Conservation (phyloP, 2,113 vertebrate genomes). For the Phoenicopterus ruber region DNA sequence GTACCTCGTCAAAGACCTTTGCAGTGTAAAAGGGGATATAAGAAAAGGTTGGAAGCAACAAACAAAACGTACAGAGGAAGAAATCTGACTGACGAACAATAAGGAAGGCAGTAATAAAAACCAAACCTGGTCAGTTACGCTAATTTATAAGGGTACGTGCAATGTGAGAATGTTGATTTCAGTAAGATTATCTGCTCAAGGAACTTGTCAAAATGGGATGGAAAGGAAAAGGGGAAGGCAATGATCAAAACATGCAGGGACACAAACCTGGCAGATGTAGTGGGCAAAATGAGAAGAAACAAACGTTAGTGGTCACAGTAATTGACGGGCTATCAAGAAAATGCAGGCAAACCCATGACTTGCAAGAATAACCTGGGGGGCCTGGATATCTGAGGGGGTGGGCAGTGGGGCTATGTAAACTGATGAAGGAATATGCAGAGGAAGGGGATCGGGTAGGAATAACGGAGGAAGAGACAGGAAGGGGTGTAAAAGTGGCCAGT, state of each 20-base stretch:
- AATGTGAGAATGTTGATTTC: neutral
- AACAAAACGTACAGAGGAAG: neutral
- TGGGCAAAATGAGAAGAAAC: neutral
- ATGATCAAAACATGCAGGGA: neutral
- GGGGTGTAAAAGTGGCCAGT: neutral
- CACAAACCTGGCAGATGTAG: neutral
- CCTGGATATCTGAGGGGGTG: neutral
- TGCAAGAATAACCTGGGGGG: neutral
- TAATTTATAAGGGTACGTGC: neutral
- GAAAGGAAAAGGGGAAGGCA: neutral
- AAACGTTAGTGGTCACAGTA: neutral
- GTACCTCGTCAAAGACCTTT: neutral
- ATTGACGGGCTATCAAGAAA: neutral
- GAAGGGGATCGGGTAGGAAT: neutral
- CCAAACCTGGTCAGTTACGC: neutral
- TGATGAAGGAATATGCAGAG: neutral
- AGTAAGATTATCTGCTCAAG: neutral
- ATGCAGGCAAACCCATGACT: neutral
- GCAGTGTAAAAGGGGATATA: neutral
- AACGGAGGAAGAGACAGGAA: neutral
- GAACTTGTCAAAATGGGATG: neutral
- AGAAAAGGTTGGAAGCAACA: neutral
- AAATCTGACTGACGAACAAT: fast-evolving
- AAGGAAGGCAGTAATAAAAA: neutral
- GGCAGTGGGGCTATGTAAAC: neutral